Conservation (phyloP, 2,797 vertebrate genomes). For the Eulemur coronatus region DNA sequence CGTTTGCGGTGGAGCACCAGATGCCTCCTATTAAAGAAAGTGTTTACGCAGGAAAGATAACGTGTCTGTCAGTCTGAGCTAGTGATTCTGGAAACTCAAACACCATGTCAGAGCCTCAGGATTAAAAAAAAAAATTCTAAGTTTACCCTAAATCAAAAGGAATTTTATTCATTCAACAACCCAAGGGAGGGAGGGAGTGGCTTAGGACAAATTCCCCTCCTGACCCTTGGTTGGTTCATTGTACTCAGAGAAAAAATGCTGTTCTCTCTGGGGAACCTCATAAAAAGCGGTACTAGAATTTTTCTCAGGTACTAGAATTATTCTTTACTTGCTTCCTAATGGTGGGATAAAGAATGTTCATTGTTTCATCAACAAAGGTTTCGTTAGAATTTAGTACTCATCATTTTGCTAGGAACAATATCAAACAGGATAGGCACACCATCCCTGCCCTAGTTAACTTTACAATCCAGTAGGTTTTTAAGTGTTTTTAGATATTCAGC, state of each 20-base stretch:
- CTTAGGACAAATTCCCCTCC: not conserved
- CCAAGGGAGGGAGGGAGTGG: not conserved
- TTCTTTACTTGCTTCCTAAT: not conserved
- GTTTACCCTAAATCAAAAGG: not conserved
- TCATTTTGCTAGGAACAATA: not conserved
- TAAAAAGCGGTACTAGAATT: not conserved
- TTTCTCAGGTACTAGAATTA: not conserved
- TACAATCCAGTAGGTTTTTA: not conserved
- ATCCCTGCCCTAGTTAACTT: not conserved
- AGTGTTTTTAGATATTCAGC: not conserved
- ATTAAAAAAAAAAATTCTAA: not conserved
- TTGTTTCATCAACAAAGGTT: not conserved
- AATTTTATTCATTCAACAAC: not conserved
- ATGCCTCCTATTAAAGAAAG: slow-evolving; percentile 76
- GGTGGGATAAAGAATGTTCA: not conserved
- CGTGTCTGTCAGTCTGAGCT: slow-evolving; percentile 41
- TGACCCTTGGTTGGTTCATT: not conserved
- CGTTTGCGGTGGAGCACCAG: slow-evolving; percentile 76
- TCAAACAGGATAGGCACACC: not conserved
- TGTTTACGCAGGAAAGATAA: slow-evolving; percentile 78
- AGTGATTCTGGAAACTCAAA: slow-evolving; percentile 44
- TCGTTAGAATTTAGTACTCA: not conserved
- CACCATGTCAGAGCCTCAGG: not conserved
- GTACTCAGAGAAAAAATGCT: not conserved
- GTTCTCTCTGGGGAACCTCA: not conserved